Conservation (phyloP, 2,888 invertebrate species). For the Choreutis nemorana region DNA sequence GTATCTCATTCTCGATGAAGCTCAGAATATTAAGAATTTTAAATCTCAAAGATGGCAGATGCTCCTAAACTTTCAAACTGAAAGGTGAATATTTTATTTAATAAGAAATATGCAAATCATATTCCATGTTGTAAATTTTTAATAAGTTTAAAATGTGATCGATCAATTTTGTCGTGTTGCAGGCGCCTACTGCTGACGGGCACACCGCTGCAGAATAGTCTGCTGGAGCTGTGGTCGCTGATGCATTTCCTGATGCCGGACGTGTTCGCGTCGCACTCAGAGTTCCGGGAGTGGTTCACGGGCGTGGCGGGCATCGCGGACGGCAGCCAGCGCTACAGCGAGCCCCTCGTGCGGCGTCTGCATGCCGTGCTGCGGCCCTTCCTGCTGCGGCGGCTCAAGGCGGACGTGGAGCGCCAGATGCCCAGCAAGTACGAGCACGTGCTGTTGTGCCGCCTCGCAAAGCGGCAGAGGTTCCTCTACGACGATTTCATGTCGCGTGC, state of each 20-base stretch:
- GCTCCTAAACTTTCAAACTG: slow-evolving; percentile 91
- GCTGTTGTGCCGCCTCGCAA: slow-evolving; percentile 91
- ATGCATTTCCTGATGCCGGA: slow-evolving; percentile 99
- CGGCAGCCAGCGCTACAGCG: slow-evolving; percentile 29
- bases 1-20: slow-evolving; percentile 97
- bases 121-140: too few species aligned
- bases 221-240: slow-evolving; percentile 97
- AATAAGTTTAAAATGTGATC: background rate
- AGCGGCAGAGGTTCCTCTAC: slow-evolving; percentile 95
- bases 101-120: background rate
- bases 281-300: slow-evolving; percentile 99
- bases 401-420: slow-evolving; percentile 97
- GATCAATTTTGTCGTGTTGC: too few species aligned
- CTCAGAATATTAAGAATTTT: slow-evolving; percentile 99
- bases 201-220: slow-evolving; percentile 94
- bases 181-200: slow-evolving; percentile 91
- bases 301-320: slow-evolving; percentile 89
- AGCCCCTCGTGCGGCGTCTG: slow-evolving; percentile 39
- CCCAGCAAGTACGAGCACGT: slow-evolving; percentile 95
- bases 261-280: slow-evolving; percentile 94
- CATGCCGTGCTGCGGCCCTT: slow-evolving; percentile 80
- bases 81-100: slow-evolving; percentile 82
- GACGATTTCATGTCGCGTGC: slow-evolving; percentile 99
- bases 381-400: slow-evolving; percentile 88
- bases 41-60: slow-evolving; percentile 99